Evolutionary conservation across 1,140 invertebrate species (phyloP), one percentile per base, ranked within the genome.

Genomic region (Elysia chlorotica): DNA sequence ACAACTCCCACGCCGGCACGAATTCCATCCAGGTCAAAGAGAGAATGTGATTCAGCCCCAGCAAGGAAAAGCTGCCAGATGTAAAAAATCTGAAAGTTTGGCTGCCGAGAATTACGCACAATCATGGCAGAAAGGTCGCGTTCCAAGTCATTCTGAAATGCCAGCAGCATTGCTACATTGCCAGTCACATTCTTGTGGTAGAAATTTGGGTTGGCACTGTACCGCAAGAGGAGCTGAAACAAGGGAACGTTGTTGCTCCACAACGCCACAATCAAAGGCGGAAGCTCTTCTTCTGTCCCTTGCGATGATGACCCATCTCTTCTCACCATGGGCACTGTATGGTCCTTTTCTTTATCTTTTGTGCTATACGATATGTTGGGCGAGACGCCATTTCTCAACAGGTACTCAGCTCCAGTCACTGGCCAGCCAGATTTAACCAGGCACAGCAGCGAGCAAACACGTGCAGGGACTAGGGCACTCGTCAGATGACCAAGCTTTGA

Each of bases 251-350:
- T 74, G 25, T 76, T 69, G 3, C 70, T 73, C 6, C 74, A 75
- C 23, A 82, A 56, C 25, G 79, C 77, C 14, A 78, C 75, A 17
- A 83, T 10, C 23, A 85, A 61, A 23, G 83, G 81, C 37, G 82
- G 79, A 31, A 83, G 62, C 35, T 80, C 78, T 28, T 70, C 53
- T 35, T 66, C 65, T 17, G 63, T 61, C n/a, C n/a, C n/a, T n/a
- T n/a, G n/a, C n/a, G n/a, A n/a, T n/a, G n/a, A n/a, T n/a, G n/a
- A n/a, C n/a, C n/a, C n/a, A n/a, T n/a, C n/a, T n/a, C n/a, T n/a
- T n/a, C n/a, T n/a, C n/a, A n/a, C n/a, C n/a, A n/a, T n/a, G n/a
- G n/a, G n/a, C n/a, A n/a, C n/a, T n/a, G n/a, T n/a, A n/a, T n/a
- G n/a, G n/a, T n/a, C n/a, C n/a, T n/a, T n/a, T n/a, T n/a, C n/a